These are phyloP conservation scores for Horisme vitalbata DNA, from an alignment of 2,888 invertebrate genomes.

Conservation along the genomic window DNA sequence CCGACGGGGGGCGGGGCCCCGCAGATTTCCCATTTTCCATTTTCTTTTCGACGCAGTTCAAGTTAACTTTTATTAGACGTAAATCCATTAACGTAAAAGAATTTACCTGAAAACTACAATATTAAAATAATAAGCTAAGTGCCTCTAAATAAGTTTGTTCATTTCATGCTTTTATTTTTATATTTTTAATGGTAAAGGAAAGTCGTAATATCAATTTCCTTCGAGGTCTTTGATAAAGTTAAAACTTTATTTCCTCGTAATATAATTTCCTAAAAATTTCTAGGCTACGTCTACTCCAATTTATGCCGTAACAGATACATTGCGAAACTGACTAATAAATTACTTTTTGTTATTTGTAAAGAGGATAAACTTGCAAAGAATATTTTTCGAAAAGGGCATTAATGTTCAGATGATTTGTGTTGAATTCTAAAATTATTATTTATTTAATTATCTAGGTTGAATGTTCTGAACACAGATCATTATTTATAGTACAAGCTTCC, in stretches of 20 bases:
- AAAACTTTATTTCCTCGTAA: background rate
- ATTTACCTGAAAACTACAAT: no score
- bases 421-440: no score
- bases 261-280: background rate
- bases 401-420: no score
- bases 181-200: background rate
- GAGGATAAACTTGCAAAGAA: background rate
- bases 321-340: background rate
- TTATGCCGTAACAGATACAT: background rate
- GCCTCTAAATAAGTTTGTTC: background rate
- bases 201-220: background rate
- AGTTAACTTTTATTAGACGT: no score
- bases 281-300: background rate
- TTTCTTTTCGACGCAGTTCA: no score
- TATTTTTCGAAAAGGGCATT: no score
- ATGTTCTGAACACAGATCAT: no score
- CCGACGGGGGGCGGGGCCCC: no score
- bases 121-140: constrained; percentile 3
- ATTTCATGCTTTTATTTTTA: background rate
- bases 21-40: no score
- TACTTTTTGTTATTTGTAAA: background rate
- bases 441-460: no score
- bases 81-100: no score
- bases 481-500: no score
- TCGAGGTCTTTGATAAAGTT: background rate